phyloP scores from a whole-genome alignment of 1,140 invertebrate genomes.

The Mya arenaria region DNA sequence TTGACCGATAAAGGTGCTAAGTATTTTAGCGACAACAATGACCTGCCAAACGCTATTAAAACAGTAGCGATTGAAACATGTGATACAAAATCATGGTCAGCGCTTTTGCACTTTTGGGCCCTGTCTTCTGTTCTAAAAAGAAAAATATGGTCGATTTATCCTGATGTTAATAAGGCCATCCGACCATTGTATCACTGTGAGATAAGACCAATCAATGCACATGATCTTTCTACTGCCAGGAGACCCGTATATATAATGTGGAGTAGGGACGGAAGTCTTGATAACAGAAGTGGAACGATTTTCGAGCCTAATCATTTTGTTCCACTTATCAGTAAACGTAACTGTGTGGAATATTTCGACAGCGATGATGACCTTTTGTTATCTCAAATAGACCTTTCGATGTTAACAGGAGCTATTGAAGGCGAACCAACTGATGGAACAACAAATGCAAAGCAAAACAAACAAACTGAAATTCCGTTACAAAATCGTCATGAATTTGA shows the following conservation, averaged over 20 bases:
- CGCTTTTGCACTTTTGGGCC: neutral
- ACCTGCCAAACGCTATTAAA: neutral
- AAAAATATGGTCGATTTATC: neutral
- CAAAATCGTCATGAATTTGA: too few relatives aligned
- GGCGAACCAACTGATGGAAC: too few relatives aligned
- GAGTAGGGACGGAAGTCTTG: neutral
- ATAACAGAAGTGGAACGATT: neutral
- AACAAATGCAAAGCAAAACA: too few relatives aligned
- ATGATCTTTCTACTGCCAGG: neutral
- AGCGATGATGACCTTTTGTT: too few relatives aligned
- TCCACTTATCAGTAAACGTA: neutral
- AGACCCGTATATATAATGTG: neutral
- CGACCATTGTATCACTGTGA: neutral
- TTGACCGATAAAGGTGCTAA: neutral
- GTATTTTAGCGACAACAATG: neutral
- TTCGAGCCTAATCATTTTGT: neutral
- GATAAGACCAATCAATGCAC: neutral
- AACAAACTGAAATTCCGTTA: too few relatives aligned
- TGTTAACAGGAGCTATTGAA: too few relatives aligned
- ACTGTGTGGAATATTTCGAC: neutral
- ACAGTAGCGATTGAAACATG: neutral
- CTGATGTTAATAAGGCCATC: neutral
- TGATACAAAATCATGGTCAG: neutral
- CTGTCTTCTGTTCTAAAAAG: neutral
- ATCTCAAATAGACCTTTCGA: too few relatives aligned